Base-by-base conservation (phyloP, 2,113 vertebrate genomes). In the Blennius ocellaris region DNA sequence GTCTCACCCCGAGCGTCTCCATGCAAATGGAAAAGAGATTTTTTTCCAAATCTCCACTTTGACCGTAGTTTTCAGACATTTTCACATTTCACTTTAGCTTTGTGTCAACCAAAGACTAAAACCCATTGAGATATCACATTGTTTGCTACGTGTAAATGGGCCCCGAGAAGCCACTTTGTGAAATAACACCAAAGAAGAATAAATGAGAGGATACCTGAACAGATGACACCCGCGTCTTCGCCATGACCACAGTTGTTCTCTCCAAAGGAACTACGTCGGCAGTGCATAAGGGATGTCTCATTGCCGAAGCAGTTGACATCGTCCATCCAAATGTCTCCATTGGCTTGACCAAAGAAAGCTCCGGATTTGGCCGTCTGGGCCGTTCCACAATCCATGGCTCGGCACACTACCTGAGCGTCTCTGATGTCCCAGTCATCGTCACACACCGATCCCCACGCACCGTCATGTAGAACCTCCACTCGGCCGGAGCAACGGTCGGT, bases 171-270 rank as follows among this genome's bases (percentile, higher is more conserved):
- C n/a, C 21, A 30, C 2, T 30, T 30, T 30, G 21, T 30, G 21
- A 30, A 30, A 30, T 30, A 30, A 30, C 21, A 30, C 21, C 21
- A 30, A 2, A 30, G 21, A 30, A 30, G 21, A 30, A 30, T 30
- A 30, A 30, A 30, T 4, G 21, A 30, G 21, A 30, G 21, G 21
- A 53, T 81, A 94, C 92, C 85, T 88, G 89, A 81, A 70, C 93
- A 94, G n/a, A 89, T 40, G 17, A 94, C 91, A 6, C 90, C 82
- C 6, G 90, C 92, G 62, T 92, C 90, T 78, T 92, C 83, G 5
- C 0, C 8, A 14, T 92, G 88, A 37, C 48, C 44, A 8, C 92
- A 93, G 57, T 87, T 74, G 12, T 54, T 69, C 6, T 71, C 69
- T 57, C 81, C 88, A 6, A 84, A 73, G 0, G 7, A 0, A 0